Conservation (phyloP, 1,140 invertebrate genomes). For the Tetragnatha versicolor region DNA sequence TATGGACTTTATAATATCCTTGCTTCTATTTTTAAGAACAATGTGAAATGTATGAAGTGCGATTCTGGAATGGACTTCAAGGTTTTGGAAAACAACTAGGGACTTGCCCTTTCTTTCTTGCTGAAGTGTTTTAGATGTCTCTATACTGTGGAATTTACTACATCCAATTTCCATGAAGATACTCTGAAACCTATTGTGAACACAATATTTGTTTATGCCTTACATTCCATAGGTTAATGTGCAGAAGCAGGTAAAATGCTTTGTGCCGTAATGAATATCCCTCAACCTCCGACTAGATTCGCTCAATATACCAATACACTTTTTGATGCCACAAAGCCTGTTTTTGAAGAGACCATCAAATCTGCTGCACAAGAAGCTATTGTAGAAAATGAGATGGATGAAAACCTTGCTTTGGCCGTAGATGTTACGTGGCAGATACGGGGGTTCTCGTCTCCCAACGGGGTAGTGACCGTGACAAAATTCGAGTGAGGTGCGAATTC, state of each 20-base stretch:
- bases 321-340: not conserved
- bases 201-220: not conserved
- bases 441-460: not conserved
- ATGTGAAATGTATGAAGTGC: too few relatives aligned
- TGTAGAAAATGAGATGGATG: not conserved
- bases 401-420: not conserved
- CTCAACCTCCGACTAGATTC: not conserved
- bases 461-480: not conserved
- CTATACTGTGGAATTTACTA: too few relatives aligned
- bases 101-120: too few relatives aligned
- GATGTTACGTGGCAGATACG: not conserved
- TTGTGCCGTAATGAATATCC: not conserved
- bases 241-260: not conserved
- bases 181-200: too few relatives aligned
- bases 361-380: not conserved
- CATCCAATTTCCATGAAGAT: too few relatives aligned
- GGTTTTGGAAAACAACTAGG: too few relatives aligned
- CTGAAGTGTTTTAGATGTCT: too few relatives aligned
- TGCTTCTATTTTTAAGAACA: too few relatives aligned
- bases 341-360: not conserved
- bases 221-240: not conserved
- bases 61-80: too few relatives aligned
- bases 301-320: not conserved
- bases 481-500: too few relatives aligned
- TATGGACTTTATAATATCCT: too few relatives aligned